A percentile compares a stretch with the other conserved stretches of the same genome.
These are phyloP conservation scores for Callospermophilus lateralis DNA, from an alignment of 2,113 vertebrate genomes.

Conservation along the genomic window DNA sequence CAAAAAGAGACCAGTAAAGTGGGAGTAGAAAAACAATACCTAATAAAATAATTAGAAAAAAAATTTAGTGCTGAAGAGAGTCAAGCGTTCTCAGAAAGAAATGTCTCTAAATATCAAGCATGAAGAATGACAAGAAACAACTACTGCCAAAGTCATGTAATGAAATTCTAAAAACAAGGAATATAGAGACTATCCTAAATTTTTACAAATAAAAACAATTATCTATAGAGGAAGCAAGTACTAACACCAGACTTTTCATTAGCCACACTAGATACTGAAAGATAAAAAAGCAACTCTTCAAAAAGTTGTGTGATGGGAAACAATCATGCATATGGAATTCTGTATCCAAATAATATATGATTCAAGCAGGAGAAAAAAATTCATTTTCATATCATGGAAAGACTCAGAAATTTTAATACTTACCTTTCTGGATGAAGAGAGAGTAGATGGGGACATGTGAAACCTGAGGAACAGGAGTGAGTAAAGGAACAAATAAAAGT, in stretches of 20 bases:
- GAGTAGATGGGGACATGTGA: not conserved
- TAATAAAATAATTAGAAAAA: not conserved
- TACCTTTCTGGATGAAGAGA: not conserved
- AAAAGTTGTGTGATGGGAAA: not conserved
- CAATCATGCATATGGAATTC: not conserved
- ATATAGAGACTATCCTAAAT: not conserved
- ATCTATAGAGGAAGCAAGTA: not conserved
- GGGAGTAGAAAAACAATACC: not conserved
- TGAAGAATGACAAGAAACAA: not conserved
- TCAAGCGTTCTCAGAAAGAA: not conserved
- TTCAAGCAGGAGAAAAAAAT: not conserved
- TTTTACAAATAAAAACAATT: not conserved
- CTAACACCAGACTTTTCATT: not conserved
- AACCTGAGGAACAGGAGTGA: not conserved
- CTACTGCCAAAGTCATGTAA: not conserved
- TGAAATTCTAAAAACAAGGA: not conserved
- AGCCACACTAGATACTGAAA: not conserved
- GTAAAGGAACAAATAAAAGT: not conserved
- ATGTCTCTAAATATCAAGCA: not conserved
- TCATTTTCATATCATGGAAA: not conserved
- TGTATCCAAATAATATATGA: not conserved
- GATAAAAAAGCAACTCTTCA: not conserved
- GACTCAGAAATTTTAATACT: not conserved
- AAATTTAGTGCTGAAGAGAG: not conserved
- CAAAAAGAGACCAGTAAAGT: not conserved